Evolutionary conservation across 2,113 vertebrate species (phyloP), one percentile per base, ranked within the genome.

Genomic region (Takifugu bimaculatus): DNA sequence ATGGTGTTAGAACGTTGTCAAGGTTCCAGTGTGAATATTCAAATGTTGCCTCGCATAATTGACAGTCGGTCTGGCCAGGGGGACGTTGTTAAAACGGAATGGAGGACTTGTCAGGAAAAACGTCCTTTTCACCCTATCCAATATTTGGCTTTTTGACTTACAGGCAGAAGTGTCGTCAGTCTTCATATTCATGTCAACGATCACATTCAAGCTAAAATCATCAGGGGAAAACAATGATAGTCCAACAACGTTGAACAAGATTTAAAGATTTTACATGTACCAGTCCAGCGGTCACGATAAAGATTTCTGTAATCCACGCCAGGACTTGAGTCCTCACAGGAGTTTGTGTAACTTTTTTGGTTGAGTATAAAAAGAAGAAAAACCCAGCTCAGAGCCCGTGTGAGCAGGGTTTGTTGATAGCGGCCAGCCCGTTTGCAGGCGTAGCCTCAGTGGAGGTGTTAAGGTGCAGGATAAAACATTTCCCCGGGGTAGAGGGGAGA

Each of bases 1-100:
- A 52, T 60, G 43, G 50, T 74, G 72, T 68, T 51, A 10, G 58
- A 68, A 75, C 63, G 29, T 61, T 77, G 69, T 55, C 55, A 29
- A 68, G 53, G 68, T 26, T 74, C 20, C 62, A 53, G 58, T 67
- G 53, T 47, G 57, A 62, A 28, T 70, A 54, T 15, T 75, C 27
- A 47, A 12, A 63, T 50, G 57, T 47, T 58, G n/a, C 49, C 4
- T 26, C 63, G 47, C 32, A 48, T 26, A 67, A 43, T 15, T 52
- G 50, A 67, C 63, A 49, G 57, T 65, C 55, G 50, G 68, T 25
- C 44, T 13, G 51, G 57, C 66, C 57, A 66, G 61, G 57, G 11
- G 15, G 55, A 50, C 43, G 45, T 51, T 42, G 13, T 49, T 57
- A 35, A 50, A 45, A 48, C 15, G 14, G 25, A 50, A 60, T 6